Evolutionary conservation across 37 sponge, comb jelly and placozoan species (phyloP).

Genomic region (Spongilla lacustris): DNA sequence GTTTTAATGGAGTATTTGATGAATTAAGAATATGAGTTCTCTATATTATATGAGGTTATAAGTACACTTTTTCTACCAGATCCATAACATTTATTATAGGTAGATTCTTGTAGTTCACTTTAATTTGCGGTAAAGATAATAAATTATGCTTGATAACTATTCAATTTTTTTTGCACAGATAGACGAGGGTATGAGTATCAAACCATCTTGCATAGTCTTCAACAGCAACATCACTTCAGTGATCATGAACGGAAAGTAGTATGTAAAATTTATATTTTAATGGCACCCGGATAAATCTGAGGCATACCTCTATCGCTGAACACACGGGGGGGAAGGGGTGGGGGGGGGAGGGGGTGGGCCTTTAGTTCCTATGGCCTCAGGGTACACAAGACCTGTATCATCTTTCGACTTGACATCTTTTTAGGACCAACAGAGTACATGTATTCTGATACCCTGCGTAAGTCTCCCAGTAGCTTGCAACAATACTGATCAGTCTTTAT

Average conservation of each 20-base stretch:
- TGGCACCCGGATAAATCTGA: neutral
- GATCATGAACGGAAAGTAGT: conserved; percentile 27
- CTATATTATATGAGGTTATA: too few species aligned
- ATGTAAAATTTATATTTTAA: too few species aligned
- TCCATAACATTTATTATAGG: too few species aligned
- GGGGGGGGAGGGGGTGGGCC: too few species aligned
- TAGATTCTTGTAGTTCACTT: too few species aligned
- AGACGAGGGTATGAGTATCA: conserved; percentile 36
- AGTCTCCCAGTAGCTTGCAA: conserved; percentile 5
- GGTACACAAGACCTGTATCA: conserved; percentile 48
- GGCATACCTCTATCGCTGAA: conserved; percentile 52
- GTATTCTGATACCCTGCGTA: conserved; percentile 18
- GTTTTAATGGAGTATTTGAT: too few species aligned
- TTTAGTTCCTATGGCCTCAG: conserved; percentile 69
- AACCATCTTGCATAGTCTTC: conserved; percentile 58
- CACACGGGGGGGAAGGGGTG: conserved; percentile 51
- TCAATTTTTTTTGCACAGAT: too few species aligned
- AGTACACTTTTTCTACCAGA: too few species aligned
- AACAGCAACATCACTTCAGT: conserved; percentile 42
- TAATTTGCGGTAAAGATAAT: too few species aligned
- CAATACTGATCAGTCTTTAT: conserved; percentile 46
- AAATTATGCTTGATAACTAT: too few species aligned
- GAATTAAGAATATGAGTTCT: too few species aligned
- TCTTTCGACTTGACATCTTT: conserved; percentile 54
- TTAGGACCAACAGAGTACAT: conserved; percentile 41